These are phyloP conservation scores for Pyrocoelia pectoralis DNA, from an alignment of 2,888 invertebrate genomes.

Conservation along the genomic window DNA sequence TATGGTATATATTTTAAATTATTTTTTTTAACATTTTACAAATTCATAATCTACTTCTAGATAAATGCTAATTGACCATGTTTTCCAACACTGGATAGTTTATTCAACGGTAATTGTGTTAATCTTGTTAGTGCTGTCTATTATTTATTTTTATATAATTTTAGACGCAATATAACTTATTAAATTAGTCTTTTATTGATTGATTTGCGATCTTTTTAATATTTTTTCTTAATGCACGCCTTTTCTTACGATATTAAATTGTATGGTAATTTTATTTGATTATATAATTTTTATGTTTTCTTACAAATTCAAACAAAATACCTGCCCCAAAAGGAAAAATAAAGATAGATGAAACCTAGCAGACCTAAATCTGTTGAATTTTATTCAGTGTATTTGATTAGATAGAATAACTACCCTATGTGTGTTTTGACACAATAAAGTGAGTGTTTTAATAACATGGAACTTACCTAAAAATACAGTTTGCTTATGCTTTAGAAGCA, in stretches of 20 bases:
- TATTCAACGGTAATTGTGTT: constrained; percentile 36
- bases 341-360: constrained; percentile 13
- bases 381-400: constrained; percentile 31
- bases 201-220: constrained; percentile 36
- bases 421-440: constrained; percentile 32
- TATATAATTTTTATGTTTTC: constrained; percentile 23
- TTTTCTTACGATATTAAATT: constrained; percentile 37
- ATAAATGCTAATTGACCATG: constrained; percentile 18
- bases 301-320: constrained; percentile 12
- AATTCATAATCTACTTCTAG: background rate
- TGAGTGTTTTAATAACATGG: constrained; percentile 35
- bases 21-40: constrained; percentile 6
- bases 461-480: constrained; percentile 45
- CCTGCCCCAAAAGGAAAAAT: constrained; percentile 21
- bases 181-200: constrained; percentile 39
- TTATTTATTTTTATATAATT: constrained; percentile 36
- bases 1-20: constrained; percentile 17
- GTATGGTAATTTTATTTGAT: constrained; percentile 30
- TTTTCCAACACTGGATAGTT: constrained; percentile 30
- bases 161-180: constrained; percentile 38
- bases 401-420: constrained; percentile 30
- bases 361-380: constrained; percentile 15
- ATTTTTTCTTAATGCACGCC: constrained; percentile 24
- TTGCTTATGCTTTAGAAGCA: constrained; percentile 56
- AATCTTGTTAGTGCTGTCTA: constrained; percentile 41